Evolutionary conservation across 2,113 vertebrate genomes (phyloP), one percentile per base, ranked within the genome.

Genomic region (Casuarius casuarius): DNA sequence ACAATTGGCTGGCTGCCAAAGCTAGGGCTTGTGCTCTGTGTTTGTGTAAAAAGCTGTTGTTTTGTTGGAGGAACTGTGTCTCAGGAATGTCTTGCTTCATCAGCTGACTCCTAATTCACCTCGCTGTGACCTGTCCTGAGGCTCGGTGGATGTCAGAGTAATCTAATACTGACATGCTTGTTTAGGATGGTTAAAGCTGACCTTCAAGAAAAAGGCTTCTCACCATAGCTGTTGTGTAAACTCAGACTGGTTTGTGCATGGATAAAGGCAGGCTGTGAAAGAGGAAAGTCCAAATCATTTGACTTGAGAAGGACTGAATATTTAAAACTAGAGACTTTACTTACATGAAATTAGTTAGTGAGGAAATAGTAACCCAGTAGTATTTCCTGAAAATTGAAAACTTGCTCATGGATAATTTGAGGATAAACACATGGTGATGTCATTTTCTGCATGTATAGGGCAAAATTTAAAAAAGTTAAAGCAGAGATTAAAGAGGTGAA

Each of bases 91-190:
- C 51, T 81, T 81, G 68, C 54, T 38, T 46, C 29, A 75, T 87
- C 66, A 79, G 84, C 89, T 79, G 89, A 35, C 87, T 92, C 25
- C 23, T 3, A n/a, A 16, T 48, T 96, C 90, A 92, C 91, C 93
- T 94, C 26, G 0, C 22, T 1, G 12, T 89, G 91, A 90, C 84
- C 93, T 42, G 71, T 35, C 82, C 71, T 35, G 76, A 91, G 84
- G 48, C 87, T 0, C 2, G 35, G 78, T 3, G 54, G 87, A 83
- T 93, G 87, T 93, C 70, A 23, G 33, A 42, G 87, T 91, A 90
- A 85, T 91, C 59, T n/a, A 66, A 88, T 80, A 54, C 42, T 14
- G 49, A 0, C 5, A 1, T 28, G 25, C 84, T 87, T 72, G 20
- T 87, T 82, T 61, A 35, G 58, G 58, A 31, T 3, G 1, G 4